A percentile compares a stretch with the other conserved stretches of the same genome.
Evolutionary conservation across 2,888 invertebrate genomes (phyloP).

Genomic region (Tortricodes alternella): DNA sequence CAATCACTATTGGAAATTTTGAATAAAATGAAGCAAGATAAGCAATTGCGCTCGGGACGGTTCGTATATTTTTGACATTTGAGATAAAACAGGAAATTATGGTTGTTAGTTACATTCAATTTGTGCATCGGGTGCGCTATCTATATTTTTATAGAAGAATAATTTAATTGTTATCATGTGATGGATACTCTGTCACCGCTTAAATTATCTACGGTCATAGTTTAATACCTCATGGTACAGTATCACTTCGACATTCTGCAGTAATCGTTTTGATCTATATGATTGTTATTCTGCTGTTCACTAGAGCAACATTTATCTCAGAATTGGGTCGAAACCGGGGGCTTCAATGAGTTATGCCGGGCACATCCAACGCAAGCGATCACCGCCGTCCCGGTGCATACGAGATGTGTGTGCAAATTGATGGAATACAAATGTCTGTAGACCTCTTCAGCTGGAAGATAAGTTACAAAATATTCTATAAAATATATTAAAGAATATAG

Average conservation of each 20-base stretch:
- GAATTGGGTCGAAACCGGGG: constrained; percentile 32
- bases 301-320: constrained; percentile 36
- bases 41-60: constrained; percentile 41
- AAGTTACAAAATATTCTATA: not conserved
- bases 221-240: too few species aligned
- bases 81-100: constrained; percentile 22
- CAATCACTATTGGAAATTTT: constrained; percentile 60
- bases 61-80: constrained; percentile 25
- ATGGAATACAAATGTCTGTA: constrained; percentile 67
- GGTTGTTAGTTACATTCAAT: constrained; percentile 17
- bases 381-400: constrained; percentile 61
- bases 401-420: constrained; percentile 68
- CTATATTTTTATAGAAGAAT: not conserved
- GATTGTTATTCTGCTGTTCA: constrained; percentile 31
- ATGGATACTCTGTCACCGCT: too few species aligned
- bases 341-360: constrained; percentile 63
- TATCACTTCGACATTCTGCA: too few species aligned
- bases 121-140: not conserved
- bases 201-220: too few species aligned
- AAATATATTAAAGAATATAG: too few species aligned
- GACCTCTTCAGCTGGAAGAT: constrained; percentile 15
- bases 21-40: constrained; percentile 60
- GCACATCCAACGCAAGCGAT: constrained; percentile 69
- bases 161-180: not conserved
- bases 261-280: constrained; percentile 5